Evolutionary conservation across 1,140 invertebrate genomes (phyloP), one percentile per base, ranked within the genome.

Genomic region (Lasioglossum albipes): DNA sequence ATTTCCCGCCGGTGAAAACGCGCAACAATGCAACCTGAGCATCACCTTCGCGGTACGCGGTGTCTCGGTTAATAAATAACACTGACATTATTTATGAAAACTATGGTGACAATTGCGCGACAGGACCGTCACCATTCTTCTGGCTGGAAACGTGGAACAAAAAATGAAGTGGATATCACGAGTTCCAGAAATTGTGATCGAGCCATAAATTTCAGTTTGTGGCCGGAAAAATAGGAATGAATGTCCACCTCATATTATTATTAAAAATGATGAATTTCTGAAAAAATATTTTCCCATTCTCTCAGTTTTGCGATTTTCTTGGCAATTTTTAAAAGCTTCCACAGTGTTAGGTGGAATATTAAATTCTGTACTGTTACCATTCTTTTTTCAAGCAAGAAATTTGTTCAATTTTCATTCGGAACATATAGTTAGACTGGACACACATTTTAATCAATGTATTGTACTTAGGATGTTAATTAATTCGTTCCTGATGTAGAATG

Each of bases 21-120:
- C n/a, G 57, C 76, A 36, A 78, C 76, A 78, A 78, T 72, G 68
- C 31, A 18, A 41, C 42, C 68, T 2, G 59, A 54, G 76, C 64
- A 49, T 49, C 76, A 72, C 42, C 75, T 62, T 78, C 68, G 59
- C 31, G 64, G 76, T 72, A 72, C 62, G 68, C 76, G 52, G 64
- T 62, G 57, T 42, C 57, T 36, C 54, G n/a, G 16, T 59, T n/a
- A 68, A 49, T 78, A 78, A 78, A 78, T 78, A 78, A 72, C 31
- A 10, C 31, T 31, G 76, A 41, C 36, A 61, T 62, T 78, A 78
- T 78, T 72, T 78, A 78, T 64, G 59, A 61, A 20, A 20, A 36
- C 68, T 16, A 57, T 18, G 68, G 68, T 9, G 59, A 64, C 76
- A 78, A 78, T 72, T 61, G 76, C 62, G 64, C 68, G 22, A 72